A percentile compares a stretch with the other conserved stretches of the same genome.
phyloP scores from a whole-genome alignment of 2,888 invertebrate genomes.

The Cinara cedri region DNA sequence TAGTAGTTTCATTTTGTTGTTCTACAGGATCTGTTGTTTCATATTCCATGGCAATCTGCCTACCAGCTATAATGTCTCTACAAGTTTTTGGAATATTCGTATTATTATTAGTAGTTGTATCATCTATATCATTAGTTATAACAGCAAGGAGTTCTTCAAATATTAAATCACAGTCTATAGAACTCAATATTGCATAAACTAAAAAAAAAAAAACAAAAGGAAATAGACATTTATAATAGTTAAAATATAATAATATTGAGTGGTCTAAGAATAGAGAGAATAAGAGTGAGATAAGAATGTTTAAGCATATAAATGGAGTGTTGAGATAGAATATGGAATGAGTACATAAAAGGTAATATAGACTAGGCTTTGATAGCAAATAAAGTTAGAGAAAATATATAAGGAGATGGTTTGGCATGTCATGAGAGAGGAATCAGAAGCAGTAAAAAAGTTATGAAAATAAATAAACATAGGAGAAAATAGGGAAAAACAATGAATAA shows the following conservation, averaged over 20 bases:
- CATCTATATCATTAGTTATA: conserved; percentile 59
- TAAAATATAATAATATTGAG: neutral
- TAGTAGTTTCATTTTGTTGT: conserved; percentile 49
- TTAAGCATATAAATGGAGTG: too few species aligned
- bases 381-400: too few species aligned
- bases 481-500: too few species aligned
- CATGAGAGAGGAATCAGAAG: too few species aligned
- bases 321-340: too few species aligned
- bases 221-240: conserved; percentile 2
- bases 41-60: conserved; percentile 48
- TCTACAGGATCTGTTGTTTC: conserved; percentile 32
- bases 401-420: too few species aligned
- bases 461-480: too few species aligned
- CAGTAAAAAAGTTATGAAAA: too few species aligned
- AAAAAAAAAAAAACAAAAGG: conserved; percentile 65
- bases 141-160: conserved; percentile 69
- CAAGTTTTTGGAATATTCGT: conserved; percentile 20
- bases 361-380: too few species aligned
- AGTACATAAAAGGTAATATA: too few species aligned
- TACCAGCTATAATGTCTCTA: conserved; percentile 5
- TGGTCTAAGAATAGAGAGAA: too few species aligned
- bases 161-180: conserved; percentile 64
- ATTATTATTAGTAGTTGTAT: conserved; percentile 23
- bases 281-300: too few species aligned
- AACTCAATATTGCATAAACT: conserved; percentile 64